Evolutionary conservation across 2,888 invertebrate species (phyloP), one percentile per base, ranked within the genome.

Genomic region (Antheraea yamamai): DNA sequence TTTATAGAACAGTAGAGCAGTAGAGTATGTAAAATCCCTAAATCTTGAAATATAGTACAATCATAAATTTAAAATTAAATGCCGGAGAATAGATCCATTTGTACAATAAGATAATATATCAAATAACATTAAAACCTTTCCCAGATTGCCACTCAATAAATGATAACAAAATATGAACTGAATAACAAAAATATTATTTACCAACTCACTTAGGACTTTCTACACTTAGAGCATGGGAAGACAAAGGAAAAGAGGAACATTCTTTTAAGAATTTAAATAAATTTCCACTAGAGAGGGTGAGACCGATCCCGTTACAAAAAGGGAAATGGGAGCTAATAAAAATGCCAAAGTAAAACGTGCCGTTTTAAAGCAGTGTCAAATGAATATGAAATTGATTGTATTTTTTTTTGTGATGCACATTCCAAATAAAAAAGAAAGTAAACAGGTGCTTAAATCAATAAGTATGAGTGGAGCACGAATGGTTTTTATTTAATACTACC

Each of bases 221-320:
- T 81, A 83, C 84, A 83, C 83, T 79, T 82, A 79, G 79, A 86
- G 81, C 79, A 80, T 79, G 83, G 83, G 81, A 87, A 87, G 81
- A 87, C 85, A 85, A 87, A 88, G 86, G 85, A 86, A 88, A 85
- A 84, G 61, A 39, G 82, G 86, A 90, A 88, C 89, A 88, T 90
- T 88, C 89, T 87, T 90, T 88, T 84, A 88, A 88, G 90, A 92
- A 94, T 94, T 94, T 93, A 92, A 94, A 94, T 94, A 94, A 92
- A 92, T 92, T 90, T 88, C 84, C 87, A 86, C 83, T 88, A 82
- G 85, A 87, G 87, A 86, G 87, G 88, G 89, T 83, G 87, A 82
- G 84, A 77, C 80, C 83, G 85, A 86, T 94, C 92, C 83, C 86
- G 88, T 94, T 94, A 89, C 93, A 88, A 86, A 92, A 88, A 90